Evolutionary conservation across 1,140 invertebrate genomes (phyloP), one percentile per base, ranked within the genome.

Genomic region (Steinernema khuongi): DNA sequence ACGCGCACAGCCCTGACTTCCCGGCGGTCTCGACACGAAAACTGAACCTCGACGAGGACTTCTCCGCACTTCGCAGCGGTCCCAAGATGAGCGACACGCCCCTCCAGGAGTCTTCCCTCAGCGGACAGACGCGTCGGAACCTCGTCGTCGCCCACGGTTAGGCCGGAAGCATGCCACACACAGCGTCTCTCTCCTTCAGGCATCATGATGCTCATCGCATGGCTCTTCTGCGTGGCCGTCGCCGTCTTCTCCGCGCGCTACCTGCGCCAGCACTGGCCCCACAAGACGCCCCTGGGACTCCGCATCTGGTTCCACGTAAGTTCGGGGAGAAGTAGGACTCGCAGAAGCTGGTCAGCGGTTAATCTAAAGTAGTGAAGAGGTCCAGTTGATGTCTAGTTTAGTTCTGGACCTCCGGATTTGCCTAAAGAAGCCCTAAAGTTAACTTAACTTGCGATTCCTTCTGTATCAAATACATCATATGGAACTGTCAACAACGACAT

Each of bases 271-370:
- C 71, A 72, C 28, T 72, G 44, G 29, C 44, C 44, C 1, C 44
- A 72, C 2, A 70, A 26, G 29, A 44, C 44, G n/a, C 71, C 71
- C 1, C 18, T 44, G 11, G 71, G 71, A 67, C 71, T 72, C 66
- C 70, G 69, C 19, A 72, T 72, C 4, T 72, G 71, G 71, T 72
- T 72, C 31, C 71, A 72, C 31, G 71, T 72, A 68, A 69, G 71
- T 71, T 29, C n/a, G n/a, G 22, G 19, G 19, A 11, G n/a, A 11
- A 7, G n/a, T 71, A 14, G 22, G 7, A 1, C 41, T 68, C 43
- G 30, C 17, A 71, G 18, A 29, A 71, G 17, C n/a, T 70, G n/a
- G 19, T n/a, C n/a, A n/a, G n/a, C n/a, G n/a, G n/a, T n/a, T n/a
- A n/a, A n/a, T n/a, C n/a, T n/a, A n/a, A n/a, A n/a, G n/a, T n/a